Conservation (phyloP, 2,888 invertebrate species). For the Drosophila conformis region DNA sequence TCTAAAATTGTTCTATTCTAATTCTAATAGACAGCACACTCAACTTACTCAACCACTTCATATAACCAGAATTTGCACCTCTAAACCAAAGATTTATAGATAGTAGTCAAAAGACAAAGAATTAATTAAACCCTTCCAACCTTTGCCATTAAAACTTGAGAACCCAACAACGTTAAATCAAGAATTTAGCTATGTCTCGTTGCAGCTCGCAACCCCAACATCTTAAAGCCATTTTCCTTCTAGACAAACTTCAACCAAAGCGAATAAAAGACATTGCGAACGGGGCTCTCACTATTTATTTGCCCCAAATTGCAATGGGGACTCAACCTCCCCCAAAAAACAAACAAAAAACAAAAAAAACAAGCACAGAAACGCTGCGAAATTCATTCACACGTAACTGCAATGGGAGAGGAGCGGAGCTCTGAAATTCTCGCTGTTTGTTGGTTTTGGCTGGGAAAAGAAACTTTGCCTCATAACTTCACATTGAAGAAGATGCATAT, state of each 20-base stretch:
- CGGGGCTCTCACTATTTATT: conserved; percentile 61
- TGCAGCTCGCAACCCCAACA: conserved; percentile 18
- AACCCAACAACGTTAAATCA: neutral
- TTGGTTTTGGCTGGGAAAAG: conserved; percentile 42
- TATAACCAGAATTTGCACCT: neutral
- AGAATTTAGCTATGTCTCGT: neutral
- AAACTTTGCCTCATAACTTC: conserved; percentile 80
- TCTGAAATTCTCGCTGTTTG: conserved; percentile 25
- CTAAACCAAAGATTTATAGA: neutral
- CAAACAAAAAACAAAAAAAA: conserved; percentile 18
- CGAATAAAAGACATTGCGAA: conserved; percentile 45
- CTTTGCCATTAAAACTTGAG: neutral
- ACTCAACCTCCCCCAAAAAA: neutral
- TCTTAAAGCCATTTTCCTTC: conserved; percentile 52
- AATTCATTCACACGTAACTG: conserved; percentile 51
- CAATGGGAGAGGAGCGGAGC: conserved; percentile 18
- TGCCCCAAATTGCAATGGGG: conserved; percentile 66
- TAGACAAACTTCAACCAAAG: conserved; percentile 53
- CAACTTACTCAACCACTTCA: neutral
- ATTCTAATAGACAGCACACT: neutral
- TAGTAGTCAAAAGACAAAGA: neutral
- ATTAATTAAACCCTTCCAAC: conserved; percentile 30
- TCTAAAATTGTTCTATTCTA: no score
- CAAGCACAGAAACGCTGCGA: conserved; percentile 6
- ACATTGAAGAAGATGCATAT: conserved; percentile 79